phyloP scores from a whole-genome alignment of 2,888 invertebrate genomes.

The Trissoscelio sp. region DNA sequence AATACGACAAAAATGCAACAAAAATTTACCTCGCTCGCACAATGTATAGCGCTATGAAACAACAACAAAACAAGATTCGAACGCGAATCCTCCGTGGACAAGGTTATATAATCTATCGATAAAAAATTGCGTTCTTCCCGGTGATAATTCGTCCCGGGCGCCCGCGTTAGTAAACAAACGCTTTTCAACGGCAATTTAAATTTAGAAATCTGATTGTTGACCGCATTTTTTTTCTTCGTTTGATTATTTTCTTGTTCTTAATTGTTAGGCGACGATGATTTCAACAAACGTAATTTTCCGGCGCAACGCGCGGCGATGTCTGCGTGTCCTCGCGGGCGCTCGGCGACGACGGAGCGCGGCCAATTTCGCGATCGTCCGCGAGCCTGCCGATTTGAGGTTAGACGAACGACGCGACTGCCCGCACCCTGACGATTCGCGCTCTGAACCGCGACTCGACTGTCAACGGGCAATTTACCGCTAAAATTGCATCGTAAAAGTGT shows the following conservation, averaged over 20 bases:
- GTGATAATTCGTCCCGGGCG: neutral
- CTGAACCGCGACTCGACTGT: slow-evolving; percentile 19
- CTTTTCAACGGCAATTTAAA: neutral
- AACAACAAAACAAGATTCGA: no score
- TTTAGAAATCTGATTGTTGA: no score
- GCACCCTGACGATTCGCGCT: neutral
- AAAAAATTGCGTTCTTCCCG: neutral
- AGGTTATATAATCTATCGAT: slow-evolving; percentile 19
- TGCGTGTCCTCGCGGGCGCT: neutral
- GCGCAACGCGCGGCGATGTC: neutral
- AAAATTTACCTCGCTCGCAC: no score
- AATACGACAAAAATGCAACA: no score
- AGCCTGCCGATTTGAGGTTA: slow-evolving; percentile 26
- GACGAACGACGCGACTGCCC: neutral
- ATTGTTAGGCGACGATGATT: no score
- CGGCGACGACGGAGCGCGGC: neutral
- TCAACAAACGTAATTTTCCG: neutral
- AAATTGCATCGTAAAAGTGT: slow-evolving; percentile 41
- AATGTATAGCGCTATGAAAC: no score
- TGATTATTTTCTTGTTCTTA: no score
- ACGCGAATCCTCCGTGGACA: slow-evolving; percentile 10
- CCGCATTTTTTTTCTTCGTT: no score
- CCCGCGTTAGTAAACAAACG: slow-evolving; percentile 11
- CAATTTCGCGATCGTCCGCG: neutral
- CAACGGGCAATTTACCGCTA: slow-evolving; percentile 39